Conservation (phyloP, 2,113 vertebrate genomes). For the Bettongia penicillata region DNA sequence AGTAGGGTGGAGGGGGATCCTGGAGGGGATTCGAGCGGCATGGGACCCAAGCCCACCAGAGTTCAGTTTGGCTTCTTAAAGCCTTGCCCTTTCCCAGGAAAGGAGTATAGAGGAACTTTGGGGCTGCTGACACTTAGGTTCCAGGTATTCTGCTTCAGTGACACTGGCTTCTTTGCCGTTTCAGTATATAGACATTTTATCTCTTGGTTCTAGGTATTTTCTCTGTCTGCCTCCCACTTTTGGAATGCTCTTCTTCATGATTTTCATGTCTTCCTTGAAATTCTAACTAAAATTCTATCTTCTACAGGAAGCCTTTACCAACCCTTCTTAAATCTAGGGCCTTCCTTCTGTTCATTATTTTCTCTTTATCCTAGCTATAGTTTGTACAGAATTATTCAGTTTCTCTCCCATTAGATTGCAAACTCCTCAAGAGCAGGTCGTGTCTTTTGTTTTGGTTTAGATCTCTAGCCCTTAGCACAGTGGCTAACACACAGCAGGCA, state of each 20-base stretch:
- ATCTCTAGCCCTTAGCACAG: background rate
- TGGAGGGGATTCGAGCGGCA: background rate
- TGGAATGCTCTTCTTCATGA: background rate
- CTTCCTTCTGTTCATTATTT: background rate
- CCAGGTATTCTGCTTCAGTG: background rate
- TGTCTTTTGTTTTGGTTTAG: background rate
- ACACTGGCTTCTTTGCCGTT: background rate
- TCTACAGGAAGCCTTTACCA: background rate
- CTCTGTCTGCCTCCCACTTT: background rate
- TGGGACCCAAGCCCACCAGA: background rate
- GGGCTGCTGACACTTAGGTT: background rate
- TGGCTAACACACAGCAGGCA: background rate
- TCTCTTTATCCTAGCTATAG: background rate
- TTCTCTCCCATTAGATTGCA: background rate
- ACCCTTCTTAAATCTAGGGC: background rate
- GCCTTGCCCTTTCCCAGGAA: background rate
- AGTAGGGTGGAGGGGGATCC: background rate
- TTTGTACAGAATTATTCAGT: background rate
- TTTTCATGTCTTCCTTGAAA: background rate
- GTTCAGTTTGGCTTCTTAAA: background rate
- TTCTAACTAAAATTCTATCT: background rate
- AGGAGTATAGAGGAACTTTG: background rate
- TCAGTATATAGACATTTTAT: background rate
- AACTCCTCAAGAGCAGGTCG: background rate
- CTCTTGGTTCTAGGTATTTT: background rate